These are phyloP conservation scores for Saturnia pavonia DNA, from an alignment of 2,888 invertebrate genomes.

Conservation along the genomic window DNA sequence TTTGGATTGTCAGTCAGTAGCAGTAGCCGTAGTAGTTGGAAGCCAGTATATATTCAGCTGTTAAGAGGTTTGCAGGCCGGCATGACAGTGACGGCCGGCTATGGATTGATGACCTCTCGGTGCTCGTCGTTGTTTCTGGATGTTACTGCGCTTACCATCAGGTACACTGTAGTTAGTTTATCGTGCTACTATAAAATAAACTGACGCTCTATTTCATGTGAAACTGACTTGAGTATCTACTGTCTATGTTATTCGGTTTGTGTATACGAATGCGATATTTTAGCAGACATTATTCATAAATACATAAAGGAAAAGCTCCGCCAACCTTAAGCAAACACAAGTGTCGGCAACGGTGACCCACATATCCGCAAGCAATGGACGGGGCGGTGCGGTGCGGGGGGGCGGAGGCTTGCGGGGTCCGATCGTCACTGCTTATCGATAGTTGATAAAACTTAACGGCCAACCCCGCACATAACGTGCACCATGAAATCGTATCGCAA, in stretches of 20 bases:
- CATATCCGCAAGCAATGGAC: conserved; percentile 37
- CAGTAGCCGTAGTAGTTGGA: too few relatives aligned
- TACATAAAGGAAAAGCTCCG: conserved; percentile 6
- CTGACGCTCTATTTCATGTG: too few relatives aligned
- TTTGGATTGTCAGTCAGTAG: too few relatives aligned
- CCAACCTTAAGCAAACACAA: conserved; percentile 31
- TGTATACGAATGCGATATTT: background rate
- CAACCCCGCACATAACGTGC: conserved; percentile 37
- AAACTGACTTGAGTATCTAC: background rate
- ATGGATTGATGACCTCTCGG: too few relatives aligned
- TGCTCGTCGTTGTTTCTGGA: too few relatives aligned
- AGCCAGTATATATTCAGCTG: too few relatives aligned
- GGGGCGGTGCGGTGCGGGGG: conserved; percentile 16
- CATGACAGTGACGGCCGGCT: too few relatives aligned
- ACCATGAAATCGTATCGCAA: conserved; percentile 60
- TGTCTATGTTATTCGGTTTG: background rate
- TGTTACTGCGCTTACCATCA: too few relatives aligned
- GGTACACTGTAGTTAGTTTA: too few relatives aligned
- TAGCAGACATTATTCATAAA: conserved; percentile 6
- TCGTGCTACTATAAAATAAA: too few relatives aligned
- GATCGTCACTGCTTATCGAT: conserved; percentile 42
- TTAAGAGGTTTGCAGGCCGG: too few relatives aligned
- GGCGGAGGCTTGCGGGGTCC: conserved; percentile 25
- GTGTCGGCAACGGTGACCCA: conserved; percentile 45
- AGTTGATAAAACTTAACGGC: conserved; percentile 49